Conservation (phyloP, 23 tunicate genomes). For the Halocynthia roretzi region DNA sequence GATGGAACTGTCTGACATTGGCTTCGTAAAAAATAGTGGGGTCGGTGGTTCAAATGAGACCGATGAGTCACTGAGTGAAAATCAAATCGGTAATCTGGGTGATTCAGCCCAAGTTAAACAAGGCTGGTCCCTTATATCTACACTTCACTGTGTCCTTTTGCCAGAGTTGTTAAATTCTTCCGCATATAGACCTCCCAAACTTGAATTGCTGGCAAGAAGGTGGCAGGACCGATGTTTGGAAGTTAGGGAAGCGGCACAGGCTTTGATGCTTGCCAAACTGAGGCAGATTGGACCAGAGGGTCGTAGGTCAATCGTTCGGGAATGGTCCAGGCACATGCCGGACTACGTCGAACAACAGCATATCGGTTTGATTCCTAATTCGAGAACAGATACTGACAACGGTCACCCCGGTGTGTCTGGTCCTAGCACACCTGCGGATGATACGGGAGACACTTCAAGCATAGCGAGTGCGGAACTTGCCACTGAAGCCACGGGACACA, state of each 20-base stretch:
- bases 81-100: background rate
- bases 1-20: constrained; percentile 77
- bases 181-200: constrained; percentile 60
- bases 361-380: constrained; percentile 20
- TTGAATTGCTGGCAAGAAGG: constrained; percentile 67
- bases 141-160: constrained; percentile 70
- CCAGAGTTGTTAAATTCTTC: constrained; percentile 42
- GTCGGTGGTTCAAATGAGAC: background rate
- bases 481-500: constrained; percentile 2
- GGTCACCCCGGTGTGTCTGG: constrained; percentile 27
- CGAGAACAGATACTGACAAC: constrained; percentile 2
- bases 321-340: constrained; percentile 71
- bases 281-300: constrained; percentile 81
- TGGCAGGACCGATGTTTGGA: constrained; percentile 96
- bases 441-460: constrained; percentile 58
- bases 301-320: constrained; percentile 51
- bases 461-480: constrained; percentile 49
- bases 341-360: constrained; percentile 55
- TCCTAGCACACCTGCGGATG: constrained; percentile 36
- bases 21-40: constrained; percentile 21
- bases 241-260: constrained; percentile 89
- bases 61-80: constrained; percentile 16
- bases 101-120: constrained; percentile 47
- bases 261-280: constrained; percentile 80
- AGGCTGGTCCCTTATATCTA: constrained; percentile 82